Conservation (phyloP, 2,888 invertebrate species). For the Trichopoda pennipes region DNA sequence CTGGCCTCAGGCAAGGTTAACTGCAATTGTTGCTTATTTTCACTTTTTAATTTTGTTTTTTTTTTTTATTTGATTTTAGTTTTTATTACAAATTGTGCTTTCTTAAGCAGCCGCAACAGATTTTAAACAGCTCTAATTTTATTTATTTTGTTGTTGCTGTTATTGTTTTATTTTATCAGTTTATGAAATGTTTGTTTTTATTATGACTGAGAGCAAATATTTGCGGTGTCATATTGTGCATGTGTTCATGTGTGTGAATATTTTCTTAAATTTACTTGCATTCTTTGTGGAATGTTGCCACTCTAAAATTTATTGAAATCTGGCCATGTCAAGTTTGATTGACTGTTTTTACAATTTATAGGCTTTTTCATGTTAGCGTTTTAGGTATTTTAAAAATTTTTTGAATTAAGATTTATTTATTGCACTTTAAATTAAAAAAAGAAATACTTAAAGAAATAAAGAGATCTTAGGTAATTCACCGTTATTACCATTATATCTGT, state of each 20-base stretch:
- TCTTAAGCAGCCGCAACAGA: not conserved
- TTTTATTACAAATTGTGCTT: conserved; percentile 8
- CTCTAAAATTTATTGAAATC: conserved; percentile 38
- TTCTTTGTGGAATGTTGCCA: conserved; percentile 21
- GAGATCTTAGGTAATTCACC: too few species aligned
- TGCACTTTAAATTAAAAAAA: not conserved
- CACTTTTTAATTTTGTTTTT: conserved; percentile 42
- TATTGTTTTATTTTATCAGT: conserved; percentile 29
- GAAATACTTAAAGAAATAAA: too few species aligned
- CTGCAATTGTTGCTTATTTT: conserved; percentile 61
- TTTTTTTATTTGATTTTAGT: conserved; percentile 20
- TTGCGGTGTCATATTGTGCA: conserved; percentile 25
- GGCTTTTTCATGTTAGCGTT: too few species aligned
- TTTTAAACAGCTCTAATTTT: conserved; percentile 39
- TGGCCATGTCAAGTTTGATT: conserved; percentile 33
- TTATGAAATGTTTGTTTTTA: conserved; percentile 49
- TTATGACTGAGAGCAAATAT: conserved; percentile 38
- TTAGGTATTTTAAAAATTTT: not conserved
- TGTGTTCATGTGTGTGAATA: not conserved
- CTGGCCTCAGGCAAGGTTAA: conserved; percentile 69
- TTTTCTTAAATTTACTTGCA: not conserved
- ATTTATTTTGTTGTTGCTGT: not conserved
- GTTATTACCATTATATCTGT: too few species aligned
- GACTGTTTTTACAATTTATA: conserved; percentile 16
- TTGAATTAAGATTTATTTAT: not conserved